Base-by-base conservation (phyloP, 2,888 invertebrate genomes). In the Meloe dianella region DNA sequence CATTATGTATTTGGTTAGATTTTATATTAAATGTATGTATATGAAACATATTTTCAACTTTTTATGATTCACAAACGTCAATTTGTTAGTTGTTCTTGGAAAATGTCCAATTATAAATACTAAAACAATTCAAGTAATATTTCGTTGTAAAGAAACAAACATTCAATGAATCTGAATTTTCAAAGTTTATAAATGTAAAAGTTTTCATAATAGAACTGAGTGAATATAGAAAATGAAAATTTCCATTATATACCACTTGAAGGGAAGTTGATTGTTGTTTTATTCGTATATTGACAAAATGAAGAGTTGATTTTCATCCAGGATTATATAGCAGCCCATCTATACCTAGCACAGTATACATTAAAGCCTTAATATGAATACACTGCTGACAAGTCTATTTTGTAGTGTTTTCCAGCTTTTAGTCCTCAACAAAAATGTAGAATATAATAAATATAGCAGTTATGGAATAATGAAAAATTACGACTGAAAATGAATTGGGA, bases 361-460 rank as follows among this genome's bases (percentile, higher is more conserved):
- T 27, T 1, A 54, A 1, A 24, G 5, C 14, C 54, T 24, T 54
- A 54, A 54, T 54, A 24, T 54, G 24, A 54, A 24, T 51, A 51
- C 17, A 51, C 22, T 51, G 51, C 51, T 51, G 51, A 47, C 47
- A 20, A 51, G 22, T 51, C n/a, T 41, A 51, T 51, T 22, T 22
- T 12, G 22, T 20, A 27, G 54, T 14, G 54, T 24, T 14, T 54
- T 54, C 6, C 24, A 54, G 54, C 24, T 54, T 27, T 54, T 12
- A 51, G 51, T 22, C 54, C 24, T 24, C 27, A 54, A 7, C 51
- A 51, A 38, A 14, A n/a, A 38, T 32, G 32, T 32, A 10, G 41
- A 17, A 41, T 4, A 38, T 17, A 22, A 51, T 41, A 41, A 41
- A 17, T 41, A 17, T n/a, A n/a, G 8, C 17, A 17, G 6, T 22